A percentile compares a stretch with the other conserved stretches of the same genome.
phyloP scores from a whole-genome alignment of 1,140 invertebrate genomes.

The Zaprionus tsacasi region DNA sequence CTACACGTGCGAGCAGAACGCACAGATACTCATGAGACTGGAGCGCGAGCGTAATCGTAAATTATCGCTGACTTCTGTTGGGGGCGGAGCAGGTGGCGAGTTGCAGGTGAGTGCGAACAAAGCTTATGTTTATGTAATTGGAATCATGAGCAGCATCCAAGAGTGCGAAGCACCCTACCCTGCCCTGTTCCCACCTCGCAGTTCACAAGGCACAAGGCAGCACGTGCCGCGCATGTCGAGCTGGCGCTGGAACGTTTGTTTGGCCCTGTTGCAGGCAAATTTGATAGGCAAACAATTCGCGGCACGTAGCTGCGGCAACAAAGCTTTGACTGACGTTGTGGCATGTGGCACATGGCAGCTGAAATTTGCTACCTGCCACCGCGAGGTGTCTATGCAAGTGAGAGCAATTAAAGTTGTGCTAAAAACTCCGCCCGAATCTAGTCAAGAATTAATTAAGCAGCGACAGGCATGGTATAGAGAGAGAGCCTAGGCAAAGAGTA shows the following conservation, averaged over 20 bases:
- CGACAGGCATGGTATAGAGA: background rate
- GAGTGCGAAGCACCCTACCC: background rate
- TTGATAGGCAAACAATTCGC: conserved; percentile 70
- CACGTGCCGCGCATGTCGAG: conserved; percentile 45
- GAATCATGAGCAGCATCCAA: conserved; percentile 58
- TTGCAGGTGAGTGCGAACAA: conserved; percentile 66
- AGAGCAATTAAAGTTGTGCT: conserved; percentile 1
- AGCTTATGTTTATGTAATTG: conserved; percentile 62
- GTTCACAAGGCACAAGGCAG: background rate
- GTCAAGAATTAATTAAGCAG: background rate
- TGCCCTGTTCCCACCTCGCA: background rate
- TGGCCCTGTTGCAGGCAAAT: conserved; percentile 57
- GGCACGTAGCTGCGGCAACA: conserved; percentile 53
- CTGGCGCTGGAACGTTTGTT: conserved; percentile 14
- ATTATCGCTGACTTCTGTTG: conserved; percentile 73
- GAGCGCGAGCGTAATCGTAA: conserved; percentile 82
- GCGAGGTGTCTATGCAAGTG: too few species aligned
- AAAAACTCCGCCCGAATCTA: background rate
- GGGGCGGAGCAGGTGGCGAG: conserved; percentile 35
- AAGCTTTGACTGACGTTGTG: conserved; percentile 28
- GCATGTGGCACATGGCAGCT: conserved; percentile 52
- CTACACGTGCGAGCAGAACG: conserved; percentile 83
- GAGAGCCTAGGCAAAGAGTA: too few species aligned
- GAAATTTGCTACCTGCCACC: conserved; percentile 25
- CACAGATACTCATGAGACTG: conserved; percentile 83